phyloP scores from a whole-genome alignment of 2,113 vertebrate species.

The Pleuronectes platessa region DNA sequence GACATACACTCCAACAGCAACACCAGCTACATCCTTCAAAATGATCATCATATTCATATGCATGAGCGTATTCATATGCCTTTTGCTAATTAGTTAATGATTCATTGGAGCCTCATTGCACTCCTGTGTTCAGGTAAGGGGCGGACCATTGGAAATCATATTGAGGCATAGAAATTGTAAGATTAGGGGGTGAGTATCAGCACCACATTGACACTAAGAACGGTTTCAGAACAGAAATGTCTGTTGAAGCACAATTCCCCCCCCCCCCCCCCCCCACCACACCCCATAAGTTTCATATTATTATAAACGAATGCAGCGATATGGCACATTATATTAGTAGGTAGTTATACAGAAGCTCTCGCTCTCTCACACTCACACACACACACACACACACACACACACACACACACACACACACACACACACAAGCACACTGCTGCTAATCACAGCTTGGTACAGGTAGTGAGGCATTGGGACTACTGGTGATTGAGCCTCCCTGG shows the following conservation, averaged over 20 bases:
- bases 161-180: background rate
- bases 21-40: background rate
- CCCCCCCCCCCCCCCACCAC: no score
- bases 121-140: background rate
- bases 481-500: constrained; percentile 81
- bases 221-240: background rate
- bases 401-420: constrained; percentile 39
- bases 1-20: background rate
- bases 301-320: constrained; percentile 3
- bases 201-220: background rate
- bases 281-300: background rate
- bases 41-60: background rate
- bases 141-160: background rate
- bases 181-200: background rate
- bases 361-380: constrained; percentile 5
- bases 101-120: constrained; percentile 6
- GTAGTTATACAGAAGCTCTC: constrained; percentile 19
- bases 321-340: constrained; percentile 2
- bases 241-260: background rate
- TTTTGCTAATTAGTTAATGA: constrained; percentile 11
- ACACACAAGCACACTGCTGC: constrained; percentile 42
- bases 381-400: constrained; percentile 32
- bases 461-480: constrained; percentile 75
- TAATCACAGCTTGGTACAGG: constrained; percentile 80
- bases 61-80: background rate